Evolutionary conservation across 2,888 invertebrate genomes (phyloP).

Genomic region (Sphaeridia pumilis): DNA sequence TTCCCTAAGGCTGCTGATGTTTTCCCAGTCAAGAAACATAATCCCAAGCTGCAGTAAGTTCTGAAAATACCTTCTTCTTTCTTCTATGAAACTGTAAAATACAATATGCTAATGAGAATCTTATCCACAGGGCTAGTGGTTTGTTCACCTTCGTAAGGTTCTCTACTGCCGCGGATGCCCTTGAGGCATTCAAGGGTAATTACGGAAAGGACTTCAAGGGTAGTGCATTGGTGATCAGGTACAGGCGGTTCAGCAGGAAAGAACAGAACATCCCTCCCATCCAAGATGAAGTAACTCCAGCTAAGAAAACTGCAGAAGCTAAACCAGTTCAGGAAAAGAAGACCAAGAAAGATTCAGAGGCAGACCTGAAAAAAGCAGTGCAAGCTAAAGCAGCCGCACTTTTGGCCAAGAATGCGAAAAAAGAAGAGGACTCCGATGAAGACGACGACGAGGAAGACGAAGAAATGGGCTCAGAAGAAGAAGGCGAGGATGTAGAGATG

Average conservation of each 20-base stretch:
- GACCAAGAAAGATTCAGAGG: conserved; percentile 1
- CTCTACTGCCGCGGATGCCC: conserved; percentile 25
- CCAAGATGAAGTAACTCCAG: neutral
- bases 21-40: conserved; percentile 27
- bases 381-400: neutral
- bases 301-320: conserved; percentile 11
- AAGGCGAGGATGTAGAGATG: conserved; percentile 11
- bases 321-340: neutral
- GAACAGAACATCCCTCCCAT: conserved; percentile 2
- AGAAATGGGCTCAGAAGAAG: too few relatives aligned
- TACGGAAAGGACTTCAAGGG: conserved; percentile 20
- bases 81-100: neutral
- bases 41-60: conserved; percentile 24
- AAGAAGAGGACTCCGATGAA: conserved; percentile 13
- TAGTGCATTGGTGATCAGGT: conserved; percentile 29
- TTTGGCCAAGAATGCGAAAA: neutral
- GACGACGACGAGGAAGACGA: conserved; percentile 21
- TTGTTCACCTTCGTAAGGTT: conserved; percentile 29
- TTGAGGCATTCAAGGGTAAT: conserved; percentile 27
- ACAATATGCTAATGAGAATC: too few relatives aligned
- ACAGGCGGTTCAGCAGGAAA: conserved; percentile 19
- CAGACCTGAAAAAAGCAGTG: conserved; percentile 6
- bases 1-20: conserved; percentile 22
- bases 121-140: conserved; percentile 13
- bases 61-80: neutral